Evolutionary conservation across 2,797 vertebrate species (phyloP).

Genomic region (Thamnophis elegans): DNA sequence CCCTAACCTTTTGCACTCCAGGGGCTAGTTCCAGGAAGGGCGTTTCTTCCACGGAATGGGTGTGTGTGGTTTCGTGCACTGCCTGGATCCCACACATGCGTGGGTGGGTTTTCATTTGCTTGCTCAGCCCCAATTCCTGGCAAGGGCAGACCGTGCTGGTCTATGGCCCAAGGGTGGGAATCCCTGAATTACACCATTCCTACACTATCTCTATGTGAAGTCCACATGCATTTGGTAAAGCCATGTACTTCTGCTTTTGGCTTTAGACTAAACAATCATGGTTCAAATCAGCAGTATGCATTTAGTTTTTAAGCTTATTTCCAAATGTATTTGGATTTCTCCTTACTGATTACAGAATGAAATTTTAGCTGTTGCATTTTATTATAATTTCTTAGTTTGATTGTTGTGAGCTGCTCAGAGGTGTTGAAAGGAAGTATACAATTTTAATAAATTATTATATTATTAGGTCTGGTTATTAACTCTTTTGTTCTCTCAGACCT

Average conservation of each 20-base stretch:
- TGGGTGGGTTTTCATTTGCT: not conserved
- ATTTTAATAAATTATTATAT: not conserved
- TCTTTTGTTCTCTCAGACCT: not conserved
- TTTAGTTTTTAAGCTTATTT: not conserved
- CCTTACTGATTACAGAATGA: not conserved
- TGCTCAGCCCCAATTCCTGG: not conserved
- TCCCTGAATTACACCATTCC: not conserved
- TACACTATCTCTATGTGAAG: not conserved
- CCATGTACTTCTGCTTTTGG: not conserved
- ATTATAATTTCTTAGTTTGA: not conserved
- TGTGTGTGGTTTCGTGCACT: not conserved
- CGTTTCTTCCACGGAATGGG: not conserved
- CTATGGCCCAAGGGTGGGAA: not conserved
- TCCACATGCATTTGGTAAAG: not conserved
- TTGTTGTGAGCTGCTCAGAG: not conserved
- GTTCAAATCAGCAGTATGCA: not conserved
- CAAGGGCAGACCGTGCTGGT: not conserved
- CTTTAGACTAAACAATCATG: not conserved
- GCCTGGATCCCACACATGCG: not conserved
- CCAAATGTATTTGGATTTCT: not conserved
- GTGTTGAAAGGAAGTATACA: not conserved
- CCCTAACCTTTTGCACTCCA: not conserved
- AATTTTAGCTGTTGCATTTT: not conserved
- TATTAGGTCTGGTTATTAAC: not conserved
- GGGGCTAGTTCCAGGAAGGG: not conserved